Base-by-base conservation (phyloP, 2,797 vertebrate species). In the Sebastes alutus region DNA sequence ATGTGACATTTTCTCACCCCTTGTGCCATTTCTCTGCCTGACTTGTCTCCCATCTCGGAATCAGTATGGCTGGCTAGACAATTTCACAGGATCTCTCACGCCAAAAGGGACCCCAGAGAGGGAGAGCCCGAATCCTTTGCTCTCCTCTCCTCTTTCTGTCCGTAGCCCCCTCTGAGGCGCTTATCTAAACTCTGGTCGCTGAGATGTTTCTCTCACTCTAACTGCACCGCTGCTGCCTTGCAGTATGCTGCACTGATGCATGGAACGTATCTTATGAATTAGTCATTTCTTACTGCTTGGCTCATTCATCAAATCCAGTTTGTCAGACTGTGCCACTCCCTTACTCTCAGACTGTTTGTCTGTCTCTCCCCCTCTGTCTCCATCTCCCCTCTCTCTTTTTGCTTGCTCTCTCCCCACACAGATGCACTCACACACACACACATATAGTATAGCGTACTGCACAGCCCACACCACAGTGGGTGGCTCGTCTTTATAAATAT, bases 401-500 rank as follows among this genome's bases (percentile, higher is more conserved):
- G 25, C 42, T 73, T 32, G 42, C 81, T 72, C 60, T 81, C 75
- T 56, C 72, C 33, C 33, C 68, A 49, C 74, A 55, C 73, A 68
- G 68, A 85, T 72, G 73, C 62, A 79, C 74, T 72, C 67, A 70
- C 35, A 60, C 29, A 38, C 54, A 60, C 62, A 76, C 62, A 64
- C 23, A 80, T 25, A 68, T 56, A 72, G 46, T 49, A 56, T 75
- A 74, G 33, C 69, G 71, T 72, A 80, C 80, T 76, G 70, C 78
- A 80, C 82, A 82, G 56, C 78, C 90, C 80, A 86, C 87, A 82
- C 90, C 89, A 84, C 93, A 92, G 90, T 93, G 92, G 92, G 91
- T 93, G 92, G 89, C 78, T 94, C 80, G 29, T 93, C 93, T 91
- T 94, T 93, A 95, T 95, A 95, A 95, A 96, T 96, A 95, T 94